Percentiles rank a stretch among this genome's conserved stretches.
Evolutionary conservation across 64 coral and sea anemone genomes (phyloP).

Genomic region (Stichodactyla mertensii): DNA sequence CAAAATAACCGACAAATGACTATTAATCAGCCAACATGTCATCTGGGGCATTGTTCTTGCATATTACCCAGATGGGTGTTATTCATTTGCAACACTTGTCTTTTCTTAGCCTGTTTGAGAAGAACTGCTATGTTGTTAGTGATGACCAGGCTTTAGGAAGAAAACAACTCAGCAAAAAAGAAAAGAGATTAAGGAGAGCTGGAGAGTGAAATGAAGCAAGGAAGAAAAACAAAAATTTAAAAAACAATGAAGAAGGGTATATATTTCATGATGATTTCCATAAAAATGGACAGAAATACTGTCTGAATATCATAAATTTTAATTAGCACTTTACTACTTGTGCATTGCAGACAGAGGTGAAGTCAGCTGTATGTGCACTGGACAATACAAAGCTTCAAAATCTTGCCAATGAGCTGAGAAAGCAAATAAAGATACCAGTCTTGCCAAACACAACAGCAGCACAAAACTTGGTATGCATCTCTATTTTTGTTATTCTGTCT

Average conservation of each 20-base stretch:
- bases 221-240: neutral
- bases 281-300: neutral
- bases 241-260: neutral
- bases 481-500: neutral
- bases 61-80: too few relatives aligned
- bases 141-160: too few relatives aligned
- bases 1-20: too few relatives aligned
- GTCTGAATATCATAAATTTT: neutral
- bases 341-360: slow-evolving; percentile 25
- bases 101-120: too few relatives aligned
- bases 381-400: slow-evolving; percentile 20
- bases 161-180: too few relatives aligned
- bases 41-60: too few relatives aligned
- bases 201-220: neutral
- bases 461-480: neutral
- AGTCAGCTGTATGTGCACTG: slow-evolving; percentile 36
- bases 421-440: slow-evolving; percentile 2
- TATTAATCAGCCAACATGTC: too few relatives aligned
- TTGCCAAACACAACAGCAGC: neutral
- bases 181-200: neutral
- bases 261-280: neutral
- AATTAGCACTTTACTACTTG: too few relatives aligned
- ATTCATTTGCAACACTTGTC: too few relatives aligned
- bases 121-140: too few relatives aligned
- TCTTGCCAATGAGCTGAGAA: slow-evolving; percentile 28